Evolutionary conservation across 53 echinoderm and acorn worm species (phyloP).

Genomic region (Arbacia lixula): DNA sequence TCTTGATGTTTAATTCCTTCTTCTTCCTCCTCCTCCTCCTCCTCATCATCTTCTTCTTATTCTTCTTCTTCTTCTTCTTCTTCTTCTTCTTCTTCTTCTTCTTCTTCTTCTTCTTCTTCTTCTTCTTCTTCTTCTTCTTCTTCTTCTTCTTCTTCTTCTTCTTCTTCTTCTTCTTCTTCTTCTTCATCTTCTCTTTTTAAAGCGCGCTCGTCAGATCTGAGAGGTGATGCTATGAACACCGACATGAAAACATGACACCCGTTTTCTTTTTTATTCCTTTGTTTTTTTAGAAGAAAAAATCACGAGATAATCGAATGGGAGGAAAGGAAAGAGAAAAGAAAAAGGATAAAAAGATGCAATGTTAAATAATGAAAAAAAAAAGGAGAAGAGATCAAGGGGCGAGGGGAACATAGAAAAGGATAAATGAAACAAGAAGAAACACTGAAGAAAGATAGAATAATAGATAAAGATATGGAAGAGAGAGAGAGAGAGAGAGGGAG

Average conservation of each 20-base stretch:
- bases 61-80: slow-evolving; percentile 1
- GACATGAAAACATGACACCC: too few relatives aligned
- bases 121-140: slow-evolving; percentile 16
- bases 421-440: background rate
- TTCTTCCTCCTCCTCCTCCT: background rate
- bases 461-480: background rate
- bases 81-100: background rate
- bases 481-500: background rate
- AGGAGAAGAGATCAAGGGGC: background rate
- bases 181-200: background rate
- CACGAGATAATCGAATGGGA: too few relatives aligned
- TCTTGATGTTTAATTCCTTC: background rate
- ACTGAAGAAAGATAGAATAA: background rate
- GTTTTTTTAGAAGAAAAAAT: too few relatives aligned
- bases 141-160: background rate
- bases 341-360: too few relatives aligned
- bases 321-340: too few relatives aligned
- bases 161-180: background rate
- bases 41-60: background rate
- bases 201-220: too few relatives aligned
- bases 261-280: too few relatives aligned
- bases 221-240: too few relatives aligned
- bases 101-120: slow-evolving; percentile 24
- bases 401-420: background rate
- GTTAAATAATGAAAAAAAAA: background rate